Conservation (phyloP, 2,888 invertebrate species). For the Harpalus rufipes region DNA sequence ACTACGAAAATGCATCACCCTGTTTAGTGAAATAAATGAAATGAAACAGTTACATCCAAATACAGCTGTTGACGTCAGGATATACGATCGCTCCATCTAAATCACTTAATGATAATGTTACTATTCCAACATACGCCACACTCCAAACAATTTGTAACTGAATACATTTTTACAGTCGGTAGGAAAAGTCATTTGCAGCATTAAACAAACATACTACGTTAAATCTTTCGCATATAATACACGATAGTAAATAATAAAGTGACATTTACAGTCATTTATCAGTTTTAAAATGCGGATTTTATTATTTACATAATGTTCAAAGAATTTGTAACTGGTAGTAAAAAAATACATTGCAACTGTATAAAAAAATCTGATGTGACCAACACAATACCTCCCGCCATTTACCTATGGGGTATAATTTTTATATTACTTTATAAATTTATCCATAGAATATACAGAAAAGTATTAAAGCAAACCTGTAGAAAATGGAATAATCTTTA, state of each 20-base stretch:
- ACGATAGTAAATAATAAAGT: constrained; percentile 11
- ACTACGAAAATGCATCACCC: background rate
- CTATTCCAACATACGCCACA: constrained; percentile 5
- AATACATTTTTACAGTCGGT: constrained; percentile 51
- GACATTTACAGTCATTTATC: constrained; percentile 61
- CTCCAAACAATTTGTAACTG: constrained; percentile 59
- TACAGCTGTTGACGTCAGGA: constrained; percentile 43
- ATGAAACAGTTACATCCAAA: constrained; percentile 28
- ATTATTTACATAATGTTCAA: background rate
- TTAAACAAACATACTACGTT: constrained; percentile 5
- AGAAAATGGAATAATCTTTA: no score
- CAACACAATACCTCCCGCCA: no score
- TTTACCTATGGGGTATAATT: no score
- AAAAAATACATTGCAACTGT: constrained; percentile 5
- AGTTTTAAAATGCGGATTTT: constrained; percentile 53
- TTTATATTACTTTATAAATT: no score
- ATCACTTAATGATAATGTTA: constrained; percentile 41
- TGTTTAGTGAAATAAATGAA: background rate
- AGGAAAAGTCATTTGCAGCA: constrained; percentile 23
- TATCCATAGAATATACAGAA: no score
- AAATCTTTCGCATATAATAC: constrained; percentile 22
- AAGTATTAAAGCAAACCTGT: no score
- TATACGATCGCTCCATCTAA: constrained; percentile 41
- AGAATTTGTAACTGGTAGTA: constrained; percentile 42
- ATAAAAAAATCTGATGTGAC: no score